Conservation (phyloP, 92 coral and sea anemone species). For the Phymanthus crucifer region DNA sequence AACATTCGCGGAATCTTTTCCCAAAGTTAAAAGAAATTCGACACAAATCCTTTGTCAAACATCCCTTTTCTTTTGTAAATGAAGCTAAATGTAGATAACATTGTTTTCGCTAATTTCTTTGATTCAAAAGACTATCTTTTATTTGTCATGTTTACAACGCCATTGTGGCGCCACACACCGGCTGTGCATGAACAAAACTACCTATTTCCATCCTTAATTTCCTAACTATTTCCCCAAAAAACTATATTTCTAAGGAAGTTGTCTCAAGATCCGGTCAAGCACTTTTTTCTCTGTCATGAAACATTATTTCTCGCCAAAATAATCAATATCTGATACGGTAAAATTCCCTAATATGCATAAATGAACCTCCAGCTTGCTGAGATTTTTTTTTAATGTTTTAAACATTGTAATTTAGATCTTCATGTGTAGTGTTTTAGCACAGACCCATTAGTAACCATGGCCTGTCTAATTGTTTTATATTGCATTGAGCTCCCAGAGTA, state of each 20-base stretch:
- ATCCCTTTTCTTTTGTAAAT: not conserved
- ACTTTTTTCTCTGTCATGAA: not conserved
- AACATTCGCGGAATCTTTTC: not conserved
- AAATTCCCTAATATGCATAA: too few species aligned
- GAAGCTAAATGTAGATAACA: not conserved
- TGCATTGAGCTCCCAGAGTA: not conserved
- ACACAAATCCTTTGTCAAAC: not conserved
- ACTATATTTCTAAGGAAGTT: not conserved
- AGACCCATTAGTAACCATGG: not conserved
- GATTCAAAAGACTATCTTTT: not conserved
- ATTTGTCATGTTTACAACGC: not conserved
- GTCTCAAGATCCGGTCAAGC: not conserved
- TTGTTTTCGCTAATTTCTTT: constrained; percentile 2
- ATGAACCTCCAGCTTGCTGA: not conserved
- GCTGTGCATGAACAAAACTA: not conserved
- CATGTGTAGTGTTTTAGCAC: not conserved
- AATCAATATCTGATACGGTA: too few species aligned
- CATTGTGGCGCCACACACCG: constrained; percentile 1
- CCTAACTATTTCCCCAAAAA: not conserved
- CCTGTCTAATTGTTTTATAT: constrained; percentile 6
- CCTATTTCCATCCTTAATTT: not conserved
- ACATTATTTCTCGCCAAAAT: not conserved
- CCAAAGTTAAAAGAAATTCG: not conserved
- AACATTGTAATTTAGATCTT: not conserved
- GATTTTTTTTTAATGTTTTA: not conserved